A percentile compares a stretch with the other conserved stretches of the same genome.
Evolutionary conservation across 2,888 invertebrate genomes (phyloP).

Genomic region (Bombyx huttoni): DNA sequence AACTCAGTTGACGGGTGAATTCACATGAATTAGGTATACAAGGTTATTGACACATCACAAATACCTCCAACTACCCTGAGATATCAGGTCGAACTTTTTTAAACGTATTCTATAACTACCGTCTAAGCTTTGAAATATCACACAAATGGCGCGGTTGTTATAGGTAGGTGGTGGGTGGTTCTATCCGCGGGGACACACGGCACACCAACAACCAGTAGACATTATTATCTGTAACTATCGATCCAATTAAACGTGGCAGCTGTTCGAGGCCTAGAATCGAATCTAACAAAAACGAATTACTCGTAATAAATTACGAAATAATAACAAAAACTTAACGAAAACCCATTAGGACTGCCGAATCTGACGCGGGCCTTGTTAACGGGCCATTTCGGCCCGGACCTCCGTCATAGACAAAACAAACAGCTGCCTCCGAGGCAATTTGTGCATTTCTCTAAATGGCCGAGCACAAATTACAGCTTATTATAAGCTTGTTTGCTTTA

Average conservation of each 20-base stretch:
- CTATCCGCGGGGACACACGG: too few relatives aligned
- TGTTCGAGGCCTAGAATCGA: constrained; percentile 49
- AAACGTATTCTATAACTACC: too few relatives aligned
- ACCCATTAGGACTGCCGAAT: constrained; percentile 72
- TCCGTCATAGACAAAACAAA: constrained; percentile 72
- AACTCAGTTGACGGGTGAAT: too few relatives aligned
- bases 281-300: constrained; percentile 52
- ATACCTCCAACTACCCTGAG: too few relatives aligned
- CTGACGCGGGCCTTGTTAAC: constrained; percentile 72
- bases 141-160: too few relatives aligned
- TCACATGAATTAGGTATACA: too few relatives aligned
- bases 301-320: constrained; percentile 62
- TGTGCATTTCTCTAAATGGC: constrained; percentile 72
- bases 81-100: too few relatives aligned
- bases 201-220: too few relatives aligned
- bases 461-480: constrained; percentile 71
- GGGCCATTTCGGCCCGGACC: constrained; percentile 67
- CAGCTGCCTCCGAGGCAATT: constrained; percentile 66
- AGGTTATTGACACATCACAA: too few relatives aligned
- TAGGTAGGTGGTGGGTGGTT: too few relatives aligned
- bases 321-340: constrained; percentile 69
- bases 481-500: constrained; percentile 74
- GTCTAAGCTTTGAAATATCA: too few relatives aligned
- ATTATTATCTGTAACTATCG: constrained; percentile 9
- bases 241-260: constrained; percentile 54